Conservation (phyloP, 2,113 vertebrate species). For the Furnarius figulus region DNA sequence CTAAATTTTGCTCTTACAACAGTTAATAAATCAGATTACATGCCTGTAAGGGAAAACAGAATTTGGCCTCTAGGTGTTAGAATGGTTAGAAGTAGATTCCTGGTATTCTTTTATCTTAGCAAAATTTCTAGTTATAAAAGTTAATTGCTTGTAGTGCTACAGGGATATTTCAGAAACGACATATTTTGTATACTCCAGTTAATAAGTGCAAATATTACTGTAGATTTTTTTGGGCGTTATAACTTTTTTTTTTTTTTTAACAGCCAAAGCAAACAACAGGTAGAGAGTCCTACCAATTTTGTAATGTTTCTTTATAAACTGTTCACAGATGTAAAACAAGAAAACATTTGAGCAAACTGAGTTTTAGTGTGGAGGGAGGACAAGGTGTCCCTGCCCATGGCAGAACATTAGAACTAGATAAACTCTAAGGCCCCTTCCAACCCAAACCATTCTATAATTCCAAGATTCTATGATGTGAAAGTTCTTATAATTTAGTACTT, state of each 20-base stretch:
- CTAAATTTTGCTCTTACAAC: background rate
- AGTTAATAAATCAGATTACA: background rate
- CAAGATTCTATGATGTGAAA: background rate
- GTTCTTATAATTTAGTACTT: background rate
- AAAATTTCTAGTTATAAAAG: constrained; percentile 1
- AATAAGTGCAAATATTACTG: background rate
- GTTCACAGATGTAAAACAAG: background rate
- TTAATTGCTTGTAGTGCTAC: constrained; percentile 4
- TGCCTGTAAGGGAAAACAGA: background rate
- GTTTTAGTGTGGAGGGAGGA: background rate
- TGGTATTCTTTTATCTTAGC: constrained; percentile 19
- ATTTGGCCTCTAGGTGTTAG: background rate
- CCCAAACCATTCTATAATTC: background rate
- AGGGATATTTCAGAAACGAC: background rate
- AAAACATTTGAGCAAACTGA: background rate
- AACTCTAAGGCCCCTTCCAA: background rate
- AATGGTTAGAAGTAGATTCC: background rate
- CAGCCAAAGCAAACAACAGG: background rate
- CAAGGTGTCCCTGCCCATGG: background rate
- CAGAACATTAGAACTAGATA: background rate
- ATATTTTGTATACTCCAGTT: constrained; percentile 3
- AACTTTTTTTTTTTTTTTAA: background rate
- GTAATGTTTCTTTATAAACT: background rate
- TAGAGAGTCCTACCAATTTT: background rate
- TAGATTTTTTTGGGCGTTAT: background rate